A percentile compares a stretch with the other conserved stretches of the same genome.
These are phyloP conservation scores for Ametastegia equiseti DNA, from an alignment of 2,888 invertebrate species.

Conservation along the genomic window DNA sequence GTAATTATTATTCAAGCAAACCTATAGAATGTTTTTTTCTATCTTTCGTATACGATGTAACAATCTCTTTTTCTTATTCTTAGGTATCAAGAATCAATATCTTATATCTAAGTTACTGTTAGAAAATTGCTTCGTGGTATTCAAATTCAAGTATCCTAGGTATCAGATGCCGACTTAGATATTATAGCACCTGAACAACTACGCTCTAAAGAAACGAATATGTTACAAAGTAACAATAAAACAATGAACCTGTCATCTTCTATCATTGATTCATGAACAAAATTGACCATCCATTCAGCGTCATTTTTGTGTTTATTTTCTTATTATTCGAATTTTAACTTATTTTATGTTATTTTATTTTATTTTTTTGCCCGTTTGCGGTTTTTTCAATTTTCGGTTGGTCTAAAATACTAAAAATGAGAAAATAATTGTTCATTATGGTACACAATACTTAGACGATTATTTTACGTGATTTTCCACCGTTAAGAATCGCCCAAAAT, in stretches of 20 bases:
- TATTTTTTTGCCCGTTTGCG: neutral
- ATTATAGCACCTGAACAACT: neutral
- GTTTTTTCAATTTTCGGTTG: neutral
- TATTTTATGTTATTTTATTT: neutral
- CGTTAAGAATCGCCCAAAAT: neutral
- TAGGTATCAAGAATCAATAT: no score
- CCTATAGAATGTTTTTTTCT: neutral
- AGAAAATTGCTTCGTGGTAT: neutral
- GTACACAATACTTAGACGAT: slow-evolving; percentile 3
- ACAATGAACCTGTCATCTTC: neutral
- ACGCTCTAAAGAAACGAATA: neutral
- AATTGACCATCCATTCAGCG: neutral
- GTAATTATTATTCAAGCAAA: neutral
- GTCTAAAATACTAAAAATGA: neutral
- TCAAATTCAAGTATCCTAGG: neutral
- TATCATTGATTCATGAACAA: neutral
- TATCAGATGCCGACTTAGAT: neutral
- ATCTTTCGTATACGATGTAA: no score
- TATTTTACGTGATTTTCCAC: neutral
- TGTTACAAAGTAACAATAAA: neutral
- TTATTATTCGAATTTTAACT: neutral
- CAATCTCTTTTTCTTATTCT: no score
- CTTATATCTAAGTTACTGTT: no score
- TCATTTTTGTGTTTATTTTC: neutral
- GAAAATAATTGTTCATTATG: neutral